Evolutionary conservation across 2,888 invertebrate genomes (phyloP).

Genomic region (Nomada flava): DNA sequence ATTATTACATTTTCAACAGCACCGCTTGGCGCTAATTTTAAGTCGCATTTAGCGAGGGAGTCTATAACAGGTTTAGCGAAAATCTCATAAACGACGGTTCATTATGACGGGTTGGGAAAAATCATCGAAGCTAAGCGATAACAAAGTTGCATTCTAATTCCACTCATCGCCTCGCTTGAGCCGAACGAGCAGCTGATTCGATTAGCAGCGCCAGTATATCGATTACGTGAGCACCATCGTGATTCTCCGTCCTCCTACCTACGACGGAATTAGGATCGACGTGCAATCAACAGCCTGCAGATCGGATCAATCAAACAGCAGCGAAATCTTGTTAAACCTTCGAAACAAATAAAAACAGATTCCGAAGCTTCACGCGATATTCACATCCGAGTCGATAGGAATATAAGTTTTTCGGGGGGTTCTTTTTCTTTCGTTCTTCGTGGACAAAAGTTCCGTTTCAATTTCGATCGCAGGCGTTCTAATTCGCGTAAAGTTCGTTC

Average conservation of each 20-base stretch:
- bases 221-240: conserved; percentile 24
- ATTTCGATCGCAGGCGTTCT: neutral
- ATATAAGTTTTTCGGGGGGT: too few relatives aligned
- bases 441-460: neutral
- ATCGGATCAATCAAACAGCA: too few relatives aligned
- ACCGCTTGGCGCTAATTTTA: too few relatives aligned
- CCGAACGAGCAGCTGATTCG: conserved; percentile 24
- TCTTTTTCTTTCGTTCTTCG: neutral
- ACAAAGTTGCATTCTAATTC: conserved; percentile 29
- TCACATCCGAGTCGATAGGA: too few relatives aligned
- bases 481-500: neutral
- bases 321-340: neutral
- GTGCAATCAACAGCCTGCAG: neutral
- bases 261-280: neutral
- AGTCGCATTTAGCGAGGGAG: neutral
- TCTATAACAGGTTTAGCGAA: neutral
- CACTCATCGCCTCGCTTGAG: conserved; percentile 16
- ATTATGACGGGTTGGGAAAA: conserved; percentile 12
- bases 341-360: neutral
- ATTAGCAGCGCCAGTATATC: conserved; percentile 30
- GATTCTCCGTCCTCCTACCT: conserved; percentile 6
- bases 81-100: neutral
- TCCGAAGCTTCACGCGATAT: neutral
- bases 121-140: conserved; percentile 7
- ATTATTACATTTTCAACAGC: too few relatives aligned